phyloP scores from a whole-genome alignment of 2,888 invertebrate genomes.

The Arctia plantaginis region DNA sequence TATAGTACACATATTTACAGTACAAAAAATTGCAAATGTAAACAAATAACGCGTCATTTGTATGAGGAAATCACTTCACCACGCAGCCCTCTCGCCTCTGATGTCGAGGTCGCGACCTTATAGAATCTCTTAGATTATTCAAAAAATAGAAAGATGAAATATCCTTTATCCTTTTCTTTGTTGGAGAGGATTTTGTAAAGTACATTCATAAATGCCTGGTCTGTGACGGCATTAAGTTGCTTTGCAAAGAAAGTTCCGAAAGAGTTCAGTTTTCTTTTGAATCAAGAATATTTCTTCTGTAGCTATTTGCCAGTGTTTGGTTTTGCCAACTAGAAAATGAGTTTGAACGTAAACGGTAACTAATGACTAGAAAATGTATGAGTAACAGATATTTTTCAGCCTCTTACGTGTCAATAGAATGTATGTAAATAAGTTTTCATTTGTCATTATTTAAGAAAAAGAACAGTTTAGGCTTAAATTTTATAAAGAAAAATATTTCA shows the following conservation, averaged over 20 bases:
- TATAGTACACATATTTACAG: too few species aligned
- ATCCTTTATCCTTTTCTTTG: not conserved
- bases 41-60: not conserved
- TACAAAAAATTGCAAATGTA: not conserved
- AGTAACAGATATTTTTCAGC: not conserved
- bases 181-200: not conserved
- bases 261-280: not conserved
- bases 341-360: not conserved
- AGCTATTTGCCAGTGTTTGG: not conserved
- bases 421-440: not conserved
- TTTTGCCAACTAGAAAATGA: not conserved
- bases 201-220: conserved; percentile 24
- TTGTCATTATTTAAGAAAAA: too few species aligned
- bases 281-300: not conserved
- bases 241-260: not conserved
- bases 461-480: not conserved
- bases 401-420: not conserved
- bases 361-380: not conserved
- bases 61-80: not conserved
- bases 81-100: not conserved
- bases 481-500: too few species aligned
- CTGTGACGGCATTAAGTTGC: not conserved
- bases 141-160: not conserved
- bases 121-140: not conserved
- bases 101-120: not conserved